Percentiles rank a stretch among this genome's conserved stretches.
Evolutionary conservation across 1,140 invertebrate species (phyloP).

Genomic region (Heliothis subflexa): DNA sequence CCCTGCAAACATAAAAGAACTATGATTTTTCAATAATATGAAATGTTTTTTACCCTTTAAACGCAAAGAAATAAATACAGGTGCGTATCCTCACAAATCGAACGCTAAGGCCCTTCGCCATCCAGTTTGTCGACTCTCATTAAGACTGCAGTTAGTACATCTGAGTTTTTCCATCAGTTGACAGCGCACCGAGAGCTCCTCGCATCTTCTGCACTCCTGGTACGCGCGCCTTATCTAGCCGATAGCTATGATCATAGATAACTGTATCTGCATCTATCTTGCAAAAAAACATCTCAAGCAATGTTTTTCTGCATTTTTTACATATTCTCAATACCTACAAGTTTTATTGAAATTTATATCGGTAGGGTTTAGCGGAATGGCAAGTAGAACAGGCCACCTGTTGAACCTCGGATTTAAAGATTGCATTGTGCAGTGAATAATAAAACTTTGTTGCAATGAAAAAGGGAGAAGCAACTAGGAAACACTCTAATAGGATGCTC

Average conservation of each 20-base stretch:
- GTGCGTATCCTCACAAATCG: constrained; percentile 62
- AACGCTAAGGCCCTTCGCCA: constrained; percentile 62
- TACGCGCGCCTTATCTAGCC: constrained; percentile 74
- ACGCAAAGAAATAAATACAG: constrained; percentile 26
- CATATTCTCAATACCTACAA: constrained; percentile 10
- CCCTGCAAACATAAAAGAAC: no score
- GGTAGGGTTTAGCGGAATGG: constrained; percentile 17
- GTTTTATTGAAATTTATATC: constrained; percentile 22
- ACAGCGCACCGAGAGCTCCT: constrained; percentile 67
- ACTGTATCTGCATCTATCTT: constrained; percentile 43
- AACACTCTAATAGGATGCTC: constrained; percentile 16
- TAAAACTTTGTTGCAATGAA: constrained; percentile 32
- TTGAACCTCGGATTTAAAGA: constrained; percentile 21
- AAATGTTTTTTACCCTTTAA: not conserved
- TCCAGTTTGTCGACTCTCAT: constrained; percentile 85
- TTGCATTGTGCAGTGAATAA: constrained; percentile 29
- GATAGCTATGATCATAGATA: constrained; percentile 81
- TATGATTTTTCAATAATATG: no score
- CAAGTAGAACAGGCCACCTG: constrained; percentile 32
- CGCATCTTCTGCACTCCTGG: constrained; percentile 68
- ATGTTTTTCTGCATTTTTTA: constrained; percentile 14
- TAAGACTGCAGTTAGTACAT: constrained; percentile 77
- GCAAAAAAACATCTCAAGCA: not conserved
- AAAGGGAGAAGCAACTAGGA: not conserved
- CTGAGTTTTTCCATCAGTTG: constrained; percentile 78